These are phyloP conservation scores for Drosophila guanche DNA, from an alignment of 1,140 invertebrate genomes.

Conservation along the genomic window DNA sequence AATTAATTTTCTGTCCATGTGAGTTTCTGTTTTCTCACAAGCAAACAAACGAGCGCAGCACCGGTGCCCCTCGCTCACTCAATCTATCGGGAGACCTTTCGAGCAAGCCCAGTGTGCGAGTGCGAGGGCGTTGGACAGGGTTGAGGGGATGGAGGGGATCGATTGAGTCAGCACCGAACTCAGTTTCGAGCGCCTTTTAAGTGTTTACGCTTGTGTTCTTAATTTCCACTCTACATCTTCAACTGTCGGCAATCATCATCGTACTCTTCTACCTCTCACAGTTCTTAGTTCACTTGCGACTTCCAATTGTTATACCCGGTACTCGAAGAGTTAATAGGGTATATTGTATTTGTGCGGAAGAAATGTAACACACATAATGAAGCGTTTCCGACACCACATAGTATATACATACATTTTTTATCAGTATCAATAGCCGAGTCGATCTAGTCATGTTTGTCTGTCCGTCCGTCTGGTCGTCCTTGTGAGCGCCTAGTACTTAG, in stretches of 20 bases:
- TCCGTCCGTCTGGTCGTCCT: no score
- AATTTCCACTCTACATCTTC: slow-evolving; percentile 76
- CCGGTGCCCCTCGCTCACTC: slow-evolving; percentile 19
- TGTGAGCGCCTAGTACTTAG: no score
- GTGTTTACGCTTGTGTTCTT: slow-evolving; percentile 79
- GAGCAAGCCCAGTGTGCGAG: slow-evolving; percentile 12
- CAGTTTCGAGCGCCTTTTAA: slow-evolving; percentile 54
- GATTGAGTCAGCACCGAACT: slow-evolving; percentile 48
- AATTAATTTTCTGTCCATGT: slow-evolving; percentile 50
- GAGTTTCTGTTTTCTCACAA: slow-evolving; percentile 11
- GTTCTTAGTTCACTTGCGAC: slow-evolving; percentile 11
- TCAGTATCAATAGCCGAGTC: no score
- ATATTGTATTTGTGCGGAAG: no score
- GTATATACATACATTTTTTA: no score
- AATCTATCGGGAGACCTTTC: background rate
- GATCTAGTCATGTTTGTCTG: no score
- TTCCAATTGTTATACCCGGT: background rate
- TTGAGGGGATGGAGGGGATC: slow-evolving; percentile 24
- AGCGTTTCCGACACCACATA: no score
- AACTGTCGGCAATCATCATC: slow-evolving; percentile 56
- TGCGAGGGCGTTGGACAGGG: slow-evolving; percentile 17
- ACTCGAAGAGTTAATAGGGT: no score
- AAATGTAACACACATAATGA: no score
- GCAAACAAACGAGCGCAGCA: slow-evolving; percentile 16
- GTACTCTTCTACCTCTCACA: background rate